Conservation (phyloP, 2,888 invertebrate genomes). For the Cryptus armator region DNA sequence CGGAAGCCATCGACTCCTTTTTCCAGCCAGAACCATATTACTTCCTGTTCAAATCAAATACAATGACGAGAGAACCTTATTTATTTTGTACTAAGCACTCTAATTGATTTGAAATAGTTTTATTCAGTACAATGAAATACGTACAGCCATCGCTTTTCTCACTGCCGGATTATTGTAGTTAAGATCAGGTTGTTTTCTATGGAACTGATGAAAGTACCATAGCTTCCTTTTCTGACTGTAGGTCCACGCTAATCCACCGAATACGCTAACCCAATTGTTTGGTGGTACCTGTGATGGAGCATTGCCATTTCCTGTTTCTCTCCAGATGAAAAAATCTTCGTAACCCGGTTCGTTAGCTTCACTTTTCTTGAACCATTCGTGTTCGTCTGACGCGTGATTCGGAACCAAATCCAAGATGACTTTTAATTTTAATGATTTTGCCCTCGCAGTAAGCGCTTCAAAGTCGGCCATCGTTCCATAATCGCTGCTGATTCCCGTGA, state of each 20-base stretch:
- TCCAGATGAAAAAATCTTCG: constrained; percentile 87
- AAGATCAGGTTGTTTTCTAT: constrained; percentile 86
- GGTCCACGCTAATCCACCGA: constrained; percentile 86
- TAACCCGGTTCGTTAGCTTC: constrained; percentile 76
- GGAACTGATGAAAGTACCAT: constrained; percentile 87
- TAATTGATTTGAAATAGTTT: not conserved
- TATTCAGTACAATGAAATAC: constrained; percentile 26
- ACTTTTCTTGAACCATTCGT: constrained; percentile 87
- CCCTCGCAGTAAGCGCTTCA: constrained; percentile 86
- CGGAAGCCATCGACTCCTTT: constrained; percentile 95
- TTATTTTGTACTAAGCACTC: too few species aligned
- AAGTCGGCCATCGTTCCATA: constrained; percentile 93
- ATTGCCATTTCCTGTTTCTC: constrained; percentile 66
- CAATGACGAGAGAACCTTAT: not conserved
- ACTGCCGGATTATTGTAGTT: constrained; percentile 85
- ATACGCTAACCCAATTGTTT: constrained; percentile 86
- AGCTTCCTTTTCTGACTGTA: constrained; percentile 83
- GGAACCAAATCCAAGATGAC: constrained; percentile 90
- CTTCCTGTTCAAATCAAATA: constrained; percentile 85
- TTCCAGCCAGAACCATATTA: constrained; percentile 92
- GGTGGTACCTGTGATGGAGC: constrained; percentile 73
- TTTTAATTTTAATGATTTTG: constrained; percentile 87
- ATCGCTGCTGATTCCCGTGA: constrained; percentile 89
- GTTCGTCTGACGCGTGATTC: constrained; percentile 86
- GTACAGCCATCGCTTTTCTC: constrained; percentile 81